Percentiles rank a stretch among this genome's conserved stretches.
Evolutionary conservation across 2,888 invertebrate species (phyloP).

Genomic region (Trisateles emortualis): DNA sequence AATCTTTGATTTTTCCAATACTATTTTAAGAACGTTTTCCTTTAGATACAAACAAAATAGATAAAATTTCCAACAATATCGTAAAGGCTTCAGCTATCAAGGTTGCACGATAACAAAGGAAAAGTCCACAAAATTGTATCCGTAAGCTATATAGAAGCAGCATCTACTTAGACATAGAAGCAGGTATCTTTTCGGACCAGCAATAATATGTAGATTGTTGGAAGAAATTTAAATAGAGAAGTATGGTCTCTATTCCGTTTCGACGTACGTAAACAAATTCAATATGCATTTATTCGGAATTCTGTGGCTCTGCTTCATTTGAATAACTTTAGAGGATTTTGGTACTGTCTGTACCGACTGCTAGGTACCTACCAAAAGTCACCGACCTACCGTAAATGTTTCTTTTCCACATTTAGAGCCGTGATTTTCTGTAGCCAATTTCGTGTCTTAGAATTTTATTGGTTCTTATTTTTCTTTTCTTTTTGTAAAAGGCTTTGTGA

Average conservation of each 20-base stretch:
- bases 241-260: slow-evolving; percentile 75
- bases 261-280: slow-evolving; percentile 82
- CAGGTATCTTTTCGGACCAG: slow-evolving; percentile 51
- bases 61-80: neutral
- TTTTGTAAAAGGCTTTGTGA: slow-evolving; percentile 1
- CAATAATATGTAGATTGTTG: slow-evolving; percentile 81
- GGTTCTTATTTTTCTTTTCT: slow-evolving; percentile 1
- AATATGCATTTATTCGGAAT: slow-evolving; percentile 84
- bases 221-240: slow-evolving; percentile 77
- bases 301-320: slow-evolving; percentile 74
- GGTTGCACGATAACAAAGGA: slow-evolving; percentile 3
- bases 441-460: slow-evolving; percentile 10
- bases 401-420: slow-evolving; percentile 11
- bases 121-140: slow-evolving; percentile 2
- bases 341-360: slow-evolving; percentile 34
- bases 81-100: slow-evolving; percentile 3
- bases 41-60: neutral
- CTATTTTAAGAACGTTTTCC: slow-evolving; percentile 2
- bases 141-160: slow-evolving; percentile 16
- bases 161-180: slow-evolving; percentile 53
- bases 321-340: slow-evolving; percentile 78
- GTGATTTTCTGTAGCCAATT: slow-evolving; percentile 10
- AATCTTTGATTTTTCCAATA: neutral
- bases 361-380: slow-evolving; percentile 29
- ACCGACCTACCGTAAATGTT: slow-evolving; percentile 38